phyloP scores from a whole-genome alignment of 2,888 invertebrate species.

The Crocallis elinguaria region DNA sequence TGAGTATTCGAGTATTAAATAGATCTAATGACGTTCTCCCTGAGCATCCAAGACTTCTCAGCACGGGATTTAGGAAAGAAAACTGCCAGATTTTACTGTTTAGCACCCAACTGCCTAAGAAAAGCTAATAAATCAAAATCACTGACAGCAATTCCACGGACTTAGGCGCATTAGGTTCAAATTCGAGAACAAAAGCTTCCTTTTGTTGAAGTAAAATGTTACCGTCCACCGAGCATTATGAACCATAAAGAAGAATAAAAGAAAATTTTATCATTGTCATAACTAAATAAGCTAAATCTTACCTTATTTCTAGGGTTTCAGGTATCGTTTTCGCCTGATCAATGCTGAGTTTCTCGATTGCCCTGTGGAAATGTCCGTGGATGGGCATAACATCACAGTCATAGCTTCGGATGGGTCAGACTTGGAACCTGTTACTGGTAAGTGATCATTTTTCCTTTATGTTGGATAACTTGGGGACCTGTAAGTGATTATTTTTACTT shows the following conservation, averaged over 20 bases:
- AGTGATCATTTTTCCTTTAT: constrained; percentile 29
- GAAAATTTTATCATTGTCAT: constrained; percentile 62
- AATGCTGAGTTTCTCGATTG: constrained; percentile 91
- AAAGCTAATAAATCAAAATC: constrained; percentile 88
- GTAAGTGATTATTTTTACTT: no score
- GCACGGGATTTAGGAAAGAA: no score
- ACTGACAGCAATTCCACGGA: constrained; percentile 89
- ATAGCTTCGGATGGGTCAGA: constrained; percentile 89
- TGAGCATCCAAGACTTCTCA: no score
- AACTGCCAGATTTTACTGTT: no score
- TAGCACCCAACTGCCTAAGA: no score
- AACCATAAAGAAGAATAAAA: constrained; percentile 81
- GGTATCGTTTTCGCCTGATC: constrained; percentile 89
- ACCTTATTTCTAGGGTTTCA: constrained; percentile 74
- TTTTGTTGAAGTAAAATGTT: constrained; percentile 39
- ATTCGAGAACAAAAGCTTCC: constrained; percentile 44
- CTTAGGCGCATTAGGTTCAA: constrained; percentile 79
- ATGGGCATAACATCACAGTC: constrained; percentile 88
- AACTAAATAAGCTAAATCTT: constrained; percentile 4
- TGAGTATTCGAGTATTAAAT: no score
- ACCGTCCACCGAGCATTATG: constrained; percentile 61
- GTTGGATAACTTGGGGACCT: constrained; percentile 10
- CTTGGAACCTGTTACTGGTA: constrained; percentile 86
- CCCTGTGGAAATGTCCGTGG: constrained; percentile 89
- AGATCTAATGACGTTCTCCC: no score